Evolutionary conservation across 2,113 vertebrate genomes (phyloP).

Genomic region (Pterocles burchelli): DNA sequence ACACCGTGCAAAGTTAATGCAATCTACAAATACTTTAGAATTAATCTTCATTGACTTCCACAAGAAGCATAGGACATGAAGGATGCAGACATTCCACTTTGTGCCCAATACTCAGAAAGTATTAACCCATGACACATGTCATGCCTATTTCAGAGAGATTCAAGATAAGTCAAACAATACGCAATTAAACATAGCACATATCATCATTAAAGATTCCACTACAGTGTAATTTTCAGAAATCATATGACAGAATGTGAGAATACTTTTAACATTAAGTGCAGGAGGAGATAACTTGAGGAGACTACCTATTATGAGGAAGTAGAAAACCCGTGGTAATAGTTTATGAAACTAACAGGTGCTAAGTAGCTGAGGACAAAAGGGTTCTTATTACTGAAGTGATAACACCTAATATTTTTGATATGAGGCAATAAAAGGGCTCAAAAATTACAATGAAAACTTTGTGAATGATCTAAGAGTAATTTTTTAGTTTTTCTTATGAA

Average conservation of each 20-base stretch:
- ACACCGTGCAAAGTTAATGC: not conserved
- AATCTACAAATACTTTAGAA: not conserved
- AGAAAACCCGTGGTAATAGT: not conserved
- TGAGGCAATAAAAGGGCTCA: not conserved
- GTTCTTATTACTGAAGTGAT: not conserved
- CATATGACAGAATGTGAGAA: not conserved
- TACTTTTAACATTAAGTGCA: not conserved
- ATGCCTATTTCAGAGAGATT: not conserved
- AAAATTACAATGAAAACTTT: not conserved
- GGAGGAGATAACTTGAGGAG: not conserved
- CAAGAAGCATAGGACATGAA: not conserved
- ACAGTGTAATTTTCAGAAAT: not conserved
- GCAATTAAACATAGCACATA: not conserved
- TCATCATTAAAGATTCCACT: not conserved
- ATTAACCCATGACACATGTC: too few relatives aligned
- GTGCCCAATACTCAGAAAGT: not conserved
- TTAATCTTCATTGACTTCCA: not conserved
- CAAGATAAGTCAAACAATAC: not conserved
- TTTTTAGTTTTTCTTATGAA: not conserved
- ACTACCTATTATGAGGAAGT: not conserved
- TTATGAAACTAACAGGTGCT: not conserved
- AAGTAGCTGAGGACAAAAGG: not conserved
- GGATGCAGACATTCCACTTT: not conserved
- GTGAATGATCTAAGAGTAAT: not conserved
- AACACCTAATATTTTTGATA: accelerated